Evolutionary conservation across 2,113 vertebrate genomes (phyloP).

Genomic region (Pipra filicauda): DNA sequence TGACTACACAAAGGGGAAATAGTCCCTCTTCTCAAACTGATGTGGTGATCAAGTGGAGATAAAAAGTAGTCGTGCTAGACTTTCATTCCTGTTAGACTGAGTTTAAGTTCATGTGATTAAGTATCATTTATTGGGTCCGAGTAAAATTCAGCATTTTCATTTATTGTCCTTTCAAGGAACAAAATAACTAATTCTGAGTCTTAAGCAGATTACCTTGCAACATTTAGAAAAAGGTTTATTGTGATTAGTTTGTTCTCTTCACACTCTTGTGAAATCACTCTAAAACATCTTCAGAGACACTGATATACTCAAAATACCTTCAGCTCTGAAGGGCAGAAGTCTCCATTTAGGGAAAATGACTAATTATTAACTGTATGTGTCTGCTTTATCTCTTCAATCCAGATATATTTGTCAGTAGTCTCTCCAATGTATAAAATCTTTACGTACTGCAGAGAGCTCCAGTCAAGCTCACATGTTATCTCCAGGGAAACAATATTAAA

Average conservation of each 20-base stretch:
- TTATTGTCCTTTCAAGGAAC: background rate
- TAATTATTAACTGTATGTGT: background rate
- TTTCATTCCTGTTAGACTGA: background rate
- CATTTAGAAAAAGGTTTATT: background rate
- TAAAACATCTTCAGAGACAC: background rate
- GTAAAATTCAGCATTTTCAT: background rate
- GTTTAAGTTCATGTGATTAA: background rate
- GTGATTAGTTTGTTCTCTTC: background rate
- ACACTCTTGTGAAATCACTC: background rate
- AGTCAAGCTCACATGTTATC: background rate
- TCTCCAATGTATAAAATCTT: slow-evolving; percentile 9
- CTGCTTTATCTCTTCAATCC: background rate
- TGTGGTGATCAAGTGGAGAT: background rate
- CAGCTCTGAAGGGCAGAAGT: background rate
- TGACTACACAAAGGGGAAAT: background rate
- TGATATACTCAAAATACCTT: background rate
- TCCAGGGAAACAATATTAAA: background rate
- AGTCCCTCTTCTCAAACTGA: background rate
- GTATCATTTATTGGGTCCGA: background rate
- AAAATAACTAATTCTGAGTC: background rate
- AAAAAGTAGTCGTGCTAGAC: background rate
- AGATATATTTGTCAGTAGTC: background rate
- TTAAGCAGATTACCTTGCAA: background rate
- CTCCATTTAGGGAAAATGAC: background rate
- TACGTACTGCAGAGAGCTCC: background rate